Conservation (phyloP, 2,888 invertebrate genomes). For the Pimpla rufipes region DNA sequence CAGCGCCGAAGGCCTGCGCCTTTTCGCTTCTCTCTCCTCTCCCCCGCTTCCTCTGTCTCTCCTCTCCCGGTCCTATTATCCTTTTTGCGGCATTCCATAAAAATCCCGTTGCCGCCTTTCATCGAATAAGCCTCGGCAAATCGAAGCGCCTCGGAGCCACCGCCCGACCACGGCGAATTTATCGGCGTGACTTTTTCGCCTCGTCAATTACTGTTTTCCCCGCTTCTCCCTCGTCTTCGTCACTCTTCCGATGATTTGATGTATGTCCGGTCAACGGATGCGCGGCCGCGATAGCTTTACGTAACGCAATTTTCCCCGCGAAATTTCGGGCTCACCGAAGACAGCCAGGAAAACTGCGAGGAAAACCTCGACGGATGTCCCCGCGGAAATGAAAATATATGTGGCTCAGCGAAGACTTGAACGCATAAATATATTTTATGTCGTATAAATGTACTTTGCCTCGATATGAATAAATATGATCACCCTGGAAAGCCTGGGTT, state of each 20-base stretch:
- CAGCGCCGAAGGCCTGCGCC: conserved; percentile 70
- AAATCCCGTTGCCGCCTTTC: conserved; percentile 16
- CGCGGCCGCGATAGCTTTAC: conserved; percentile 14
- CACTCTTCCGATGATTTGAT: conserved; percentile 22
- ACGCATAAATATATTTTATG: neutral
- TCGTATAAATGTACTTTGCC: neutral
- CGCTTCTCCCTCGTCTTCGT: conserved; percentile 25
- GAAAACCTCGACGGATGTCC: conserved; percentile 7
- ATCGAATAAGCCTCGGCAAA: conserved; percentile 29
- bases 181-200: conserved; percentile 47
- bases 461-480: neutral
- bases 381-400: neutral
- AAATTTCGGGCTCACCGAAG: conserved; percentile 39
- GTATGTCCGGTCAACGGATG: conserved; percentile 6
- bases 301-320: conserved; percentile 53
- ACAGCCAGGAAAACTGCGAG: conserved; percentile 43
- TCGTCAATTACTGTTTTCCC: conserved; percentile 46
- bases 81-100: neutral
- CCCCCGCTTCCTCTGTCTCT: neutral
- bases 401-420: neutral
- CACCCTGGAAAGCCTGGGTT: neutral
- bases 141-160: conserved; percentile 34
- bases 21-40: conserved; percentile 34
- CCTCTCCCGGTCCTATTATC: neutral
- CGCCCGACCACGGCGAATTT: conserved; percentile 37